A percentile compares a stretch with the other conserved stretches of the same genome.
These are phyloP conservation scores for Sebastes umbrosus DNA, from an alignment of 2,797 vertebrate species.

Conservation along the genomic window DNA sequence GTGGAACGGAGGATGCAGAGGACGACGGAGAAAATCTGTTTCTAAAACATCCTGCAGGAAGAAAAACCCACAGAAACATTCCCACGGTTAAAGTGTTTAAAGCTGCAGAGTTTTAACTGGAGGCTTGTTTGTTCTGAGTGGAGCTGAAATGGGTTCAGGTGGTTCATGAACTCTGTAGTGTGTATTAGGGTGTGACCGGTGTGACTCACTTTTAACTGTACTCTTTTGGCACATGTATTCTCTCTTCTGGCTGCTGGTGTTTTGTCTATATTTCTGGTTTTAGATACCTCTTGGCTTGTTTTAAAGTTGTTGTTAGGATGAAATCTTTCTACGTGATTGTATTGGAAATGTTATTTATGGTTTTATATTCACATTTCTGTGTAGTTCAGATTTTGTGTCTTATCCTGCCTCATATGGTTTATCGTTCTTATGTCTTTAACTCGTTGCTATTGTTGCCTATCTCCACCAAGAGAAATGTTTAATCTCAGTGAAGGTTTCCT, in stretches of 20 bases:
- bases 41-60: conserved; percentile 50
- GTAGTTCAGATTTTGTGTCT: not conserved
- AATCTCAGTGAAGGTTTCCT: not conserved
- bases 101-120: not conserved
- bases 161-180: not conserved
- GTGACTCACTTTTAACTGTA: not conserved
- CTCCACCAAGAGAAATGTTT: not conserved
- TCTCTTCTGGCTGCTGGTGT: accelerated
- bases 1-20: conserved; percentile 41
- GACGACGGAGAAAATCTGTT: not conserved
- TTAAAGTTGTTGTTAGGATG: not conserved
- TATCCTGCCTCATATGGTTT: not conserved
- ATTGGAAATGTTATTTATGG: not conserved
- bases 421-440: not conserved
- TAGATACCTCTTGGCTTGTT: not conserved
- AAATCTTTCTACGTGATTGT: not conserved
- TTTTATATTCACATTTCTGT: not conserved
- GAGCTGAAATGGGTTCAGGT: not conserved
- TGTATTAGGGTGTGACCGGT: not conserved
- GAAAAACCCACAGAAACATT: not conserved
- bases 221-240: no score
- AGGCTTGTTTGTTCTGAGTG: not conserved
- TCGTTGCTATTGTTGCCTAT: not conserved
- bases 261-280: not conserved
- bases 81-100: not conserved